Percentiles rank a stretch among this genome's conserved stretches.
Conservation (phyloP, 2,797 vertebrate species). For the Anableps anableps region DNA sequence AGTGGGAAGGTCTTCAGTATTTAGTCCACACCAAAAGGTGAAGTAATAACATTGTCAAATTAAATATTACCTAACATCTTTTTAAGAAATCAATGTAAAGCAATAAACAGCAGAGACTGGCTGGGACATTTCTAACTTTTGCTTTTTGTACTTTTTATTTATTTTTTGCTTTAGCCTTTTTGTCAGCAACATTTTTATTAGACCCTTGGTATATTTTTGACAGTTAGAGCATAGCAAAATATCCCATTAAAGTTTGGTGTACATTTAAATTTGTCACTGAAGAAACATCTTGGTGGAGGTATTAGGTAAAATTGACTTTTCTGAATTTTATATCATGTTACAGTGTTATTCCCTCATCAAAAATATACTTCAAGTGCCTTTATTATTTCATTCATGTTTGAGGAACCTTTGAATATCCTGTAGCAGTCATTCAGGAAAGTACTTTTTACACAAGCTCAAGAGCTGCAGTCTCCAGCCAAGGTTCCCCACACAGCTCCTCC, state of each 20-base stretch:
- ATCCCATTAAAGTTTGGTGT: neutral
- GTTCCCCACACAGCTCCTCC: too few relatives aligned
- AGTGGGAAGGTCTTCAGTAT: slow-evolving; percentile 4
- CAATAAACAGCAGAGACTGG: neutral
- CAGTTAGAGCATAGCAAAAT: neutral
- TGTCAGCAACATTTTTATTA: neutral
- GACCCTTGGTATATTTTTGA: too few relatives aligned
- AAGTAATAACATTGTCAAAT: slow-evolving; percentile 1
- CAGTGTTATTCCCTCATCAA: too few relatives aligned
- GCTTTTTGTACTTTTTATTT: neutral
- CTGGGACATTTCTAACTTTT: neutral
- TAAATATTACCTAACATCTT: neutral
- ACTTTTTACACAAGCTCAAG: too few relatives aligned
- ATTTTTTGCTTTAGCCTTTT: neutral
- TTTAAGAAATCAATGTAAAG: neutral
- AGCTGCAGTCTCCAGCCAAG: too few relatives aligned
- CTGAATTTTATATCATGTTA: too few relatives aligned
- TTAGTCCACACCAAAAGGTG: neutral
- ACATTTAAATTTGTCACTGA: neutral
- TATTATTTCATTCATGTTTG: too few relatives aligned
- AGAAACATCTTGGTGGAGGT: too few relatives aligned
- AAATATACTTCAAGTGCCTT: too few relatives aligned
- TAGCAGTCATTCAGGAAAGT: too few relatives aligned
- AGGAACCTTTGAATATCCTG: too few relatives aligned
- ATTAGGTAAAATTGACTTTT: too few relatives aligned